Evolutionary conservation across 1,140 invertebrate species (phyloP), one percentile per base, ranked within the genome.

Genomic region (Centruroides sculpturatus): DNA sequence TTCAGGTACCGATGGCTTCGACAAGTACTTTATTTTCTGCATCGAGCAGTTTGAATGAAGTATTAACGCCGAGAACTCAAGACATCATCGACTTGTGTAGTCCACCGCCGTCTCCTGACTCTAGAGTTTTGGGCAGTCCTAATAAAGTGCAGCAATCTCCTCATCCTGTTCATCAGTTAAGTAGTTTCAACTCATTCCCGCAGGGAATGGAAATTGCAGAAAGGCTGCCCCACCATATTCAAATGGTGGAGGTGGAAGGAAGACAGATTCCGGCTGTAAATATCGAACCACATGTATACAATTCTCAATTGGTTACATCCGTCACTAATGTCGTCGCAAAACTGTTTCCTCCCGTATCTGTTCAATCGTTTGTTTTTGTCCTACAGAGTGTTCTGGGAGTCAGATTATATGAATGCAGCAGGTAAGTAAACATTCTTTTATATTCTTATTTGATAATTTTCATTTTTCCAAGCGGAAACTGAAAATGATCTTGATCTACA

Each of bases 211-310:
- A 47, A 52, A 64, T 74, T 41, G 41, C 41, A 41, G 41, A 41
- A 41, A 41, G 41, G 8, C 82, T 81, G 68, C 82, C 82, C 68
- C 81, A 81, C 62, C 78, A 85, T 79, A 80, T 89, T 46, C 85
- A 87, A 67, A 85, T 85, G 70, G 85, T 85, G 34, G 76, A 85
- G 55, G 83, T 90, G 51, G 85, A 86, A 67, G 84, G 83, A 66
- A 84, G 83, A 50, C 73, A 81, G 78, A 82, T 90, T 66, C 85
- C 83, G 48, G 89, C 86, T 72, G 89, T 91, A 66, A 91, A 90
- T 73, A 83, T 84, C 71, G 88, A 89, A 76, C 85, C 86, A 7
- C 87, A 84, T 74, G 81, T 85, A 58, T 86, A 86, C 68, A 79
- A 81, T 34, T 85, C 89, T 71, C 77, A 87, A 64, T 77, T 89